A percentile compares a stretch with the other conserved stretches of the same genome.
phyloP scores from a whole-genome alignment of 2,797 vertebrate species.

The Pipistrellus pygmaeus region DNA sequence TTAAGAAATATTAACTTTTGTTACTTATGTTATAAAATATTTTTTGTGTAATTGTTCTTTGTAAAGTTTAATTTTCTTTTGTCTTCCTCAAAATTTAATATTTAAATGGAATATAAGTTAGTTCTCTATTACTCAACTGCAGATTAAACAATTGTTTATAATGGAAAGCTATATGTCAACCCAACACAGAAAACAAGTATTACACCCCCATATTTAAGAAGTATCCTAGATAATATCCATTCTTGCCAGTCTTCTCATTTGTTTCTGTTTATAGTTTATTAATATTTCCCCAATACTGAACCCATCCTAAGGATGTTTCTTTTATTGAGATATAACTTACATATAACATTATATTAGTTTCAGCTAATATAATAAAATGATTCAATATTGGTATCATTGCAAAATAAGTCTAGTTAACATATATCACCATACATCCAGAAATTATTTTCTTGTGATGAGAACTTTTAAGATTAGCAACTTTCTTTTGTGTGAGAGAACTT shows the following conservation, averaged over 20 bases:
- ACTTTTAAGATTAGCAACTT: not conserved
- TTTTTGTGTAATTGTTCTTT: not conserved
- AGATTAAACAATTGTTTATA: not conserved
- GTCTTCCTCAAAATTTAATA: not conserved
- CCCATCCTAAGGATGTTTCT: not conserved
- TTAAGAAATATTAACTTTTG: not conserved
- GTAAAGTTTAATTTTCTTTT: not conserved
- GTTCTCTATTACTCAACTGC: not conserved
- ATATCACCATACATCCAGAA: not conserved
- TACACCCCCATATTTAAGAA: not conserved
- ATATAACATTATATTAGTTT: not conserved
- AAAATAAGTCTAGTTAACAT: not conserved
- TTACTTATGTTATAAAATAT: not conserved
- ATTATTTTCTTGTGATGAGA: not conserved
- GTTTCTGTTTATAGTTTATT: not conserved
- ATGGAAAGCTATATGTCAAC: not conserved
- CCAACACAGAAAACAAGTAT: not conserved
- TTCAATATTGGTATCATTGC: not conserved
- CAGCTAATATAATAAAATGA: not conserved
- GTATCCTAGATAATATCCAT: not conserved
- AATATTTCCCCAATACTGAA: constrained; percentile 6
- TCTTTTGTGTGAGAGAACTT: not conserved
- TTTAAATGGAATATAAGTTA: not conserved
- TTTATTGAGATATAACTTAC: not conserved
- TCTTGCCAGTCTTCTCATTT: not conserved